Evolutionary conservation across 2,888 invertebrate genomes (phyloP), one percentile per base, ranked within the genome.

Genomic region (Nematopogon swammerdamellus): DNA sequence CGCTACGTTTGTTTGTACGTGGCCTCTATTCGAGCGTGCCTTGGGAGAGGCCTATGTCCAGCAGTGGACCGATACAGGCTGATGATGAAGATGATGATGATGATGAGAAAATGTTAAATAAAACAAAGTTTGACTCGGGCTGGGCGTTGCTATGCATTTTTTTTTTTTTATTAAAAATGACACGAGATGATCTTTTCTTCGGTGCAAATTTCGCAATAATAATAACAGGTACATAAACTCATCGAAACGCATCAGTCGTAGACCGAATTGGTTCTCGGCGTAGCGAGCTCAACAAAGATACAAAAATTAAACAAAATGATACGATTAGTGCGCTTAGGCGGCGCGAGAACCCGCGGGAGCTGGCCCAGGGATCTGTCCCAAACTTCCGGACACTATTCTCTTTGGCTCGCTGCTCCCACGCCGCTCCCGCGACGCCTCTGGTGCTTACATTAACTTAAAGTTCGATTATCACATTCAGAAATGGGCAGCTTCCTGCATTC

Each of bases 221-320:
- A 65, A 63, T 73, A 79, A 76, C 79, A 79, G 77, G 77, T 77
- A 77, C 77, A 73, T 75, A 65, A 76, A 77, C 76, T 79, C 77
- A 68, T 25, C 57, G 54, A 52, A 57, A 60, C 59, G 63, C 69
- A 74, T 73, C 73, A 68, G 59, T 62, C 65, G 70, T 65, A 68
- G 68, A 71, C 66, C 60, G 57, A 63, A 59, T 61, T 62, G 61
- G 59, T 59, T 62, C 62, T 63, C 64, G 63, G 65, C n/a, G 20
- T 19, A 64, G 68, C 65, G 65, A 61, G 63, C 55, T 63, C 63
- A 68, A 70, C 64, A 65, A 69, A 68, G 63, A 64, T 65, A 63
- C 61, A 64, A 57, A 58, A 57, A 56, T 54, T 60, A 54, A 57
- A 55, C 54, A 50, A 53, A 50, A 61, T 60, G 56, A 63, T 69